Conservation (phyloP, 2,797 vertebrate species). For the Picus viridis region DNA sequence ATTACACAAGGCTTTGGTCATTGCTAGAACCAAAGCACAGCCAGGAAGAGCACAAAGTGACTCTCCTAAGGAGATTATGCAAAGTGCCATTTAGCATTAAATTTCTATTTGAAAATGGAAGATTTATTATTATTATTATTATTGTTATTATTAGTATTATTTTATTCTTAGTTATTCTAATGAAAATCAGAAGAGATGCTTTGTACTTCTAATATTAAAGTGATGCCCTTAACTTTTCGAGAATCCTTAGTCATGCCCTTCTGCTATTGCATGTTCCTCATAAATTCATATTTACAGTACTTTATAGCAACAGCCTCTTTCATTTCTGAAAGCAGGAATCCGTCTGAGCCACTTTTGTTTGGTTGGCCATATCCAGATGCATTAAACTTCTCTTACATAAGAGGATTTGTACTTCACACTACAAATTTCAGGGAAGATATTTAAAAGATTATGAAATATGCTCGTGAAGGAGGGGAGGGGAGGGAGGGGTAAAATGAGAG, state of each 20-base stretch:
- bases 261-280: neutral
- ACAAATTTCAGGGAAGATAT: slow-evolving; percentile 33
- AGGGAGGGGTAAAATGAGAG: neutral
- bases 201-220: neutral
- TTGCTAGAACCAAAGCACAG: neutral
- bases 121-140: too few species aligned
- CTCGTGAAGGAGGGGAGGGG: neutral
- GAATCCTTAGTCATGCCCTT: slow-evolving; percentile 14
- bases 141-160: too few species aligned
- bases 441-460: slow-evolving; percentile 48
- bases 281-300: neutral
- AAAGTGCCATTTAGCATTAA: slow-evolving; percentile 15
- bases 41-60: neutral
- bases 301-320: neutral
- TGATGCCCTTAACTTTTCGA: neutral
- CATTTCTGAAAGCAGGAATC: neutral
- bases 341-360: neutral
- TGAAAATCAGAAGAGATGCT: neutral
- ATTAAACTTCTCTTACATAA: slow-evolving; percentile 38
- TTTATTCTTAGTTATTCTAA: neutral
- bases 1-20: neutral
- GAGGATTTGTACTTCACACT: slow-evolving; percentile 11
- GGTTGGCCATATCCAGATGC: slow-evolving; percentile 13
- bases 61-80: neutral
- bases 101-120: neutral